Evolutionary conservation across 1,140 invertebrate species (phyloP), one percentile per base, ranked within the genome.

Genomic region (Cataglyphis hispanica): DNA sequence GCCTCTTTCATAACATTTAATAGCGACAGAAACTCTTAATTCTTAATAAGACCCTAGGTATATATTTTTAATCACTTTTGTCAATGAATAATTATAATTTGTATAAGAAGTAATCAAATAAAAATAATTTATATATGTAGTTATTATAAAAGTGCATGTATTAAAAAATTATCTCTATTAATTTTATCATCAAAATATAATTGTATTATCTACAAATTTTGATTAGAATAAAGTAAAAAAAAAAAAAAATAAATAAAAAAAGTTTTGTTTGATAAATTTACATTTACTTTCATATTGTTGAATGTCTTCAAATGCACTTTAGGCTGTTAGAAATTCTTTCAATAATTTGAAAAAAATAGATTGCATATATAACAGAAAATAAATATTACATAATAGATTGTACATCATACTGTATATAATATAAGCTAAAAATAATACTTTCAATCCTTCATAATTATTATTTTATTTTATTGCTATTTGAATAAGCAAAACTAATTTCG

Each of bases 141-240:
- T 34, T 50, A 31, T 46, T 43, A 43, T 43, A 63, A 77, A 63
- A 63, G 63, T 50, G 16, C 13, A 16, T 50, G 4, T 50, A 61
- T 61, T 74, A 37, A 58, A 60, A 60, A 58, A 25, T 40, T 75
- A 19, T 3, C 1, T 1, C 6, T 40, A 22, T 76, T 64, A 56
- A 77, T 64, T n/a, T 46, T 72, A 16, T 25, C 11, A 60, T 56
- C 50, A 5, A 56, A 70, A 70, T 56, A 80, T 37, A 37, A 80
- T 40, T 37, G 34, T 16, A 0, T 56, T 81, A 1, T 16, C 13
- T 31, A 43, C 8, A 7, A 63, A 64, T 5, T 7, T 64, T 7
- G 7, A 60, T n/a, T 72, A 60, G 3, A 25, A 22, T 22, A 75
- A 60, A 60, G 1, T 22, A 16, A 16, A n/a, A n/a, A 4, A 25